A percentile compares a stretch with the other conserved stretches of the same genome.
Evolutionary conservation across 2,888 invertebrate genomes (phyloP).

Genomic region (Erebia aethiops): DNA sequence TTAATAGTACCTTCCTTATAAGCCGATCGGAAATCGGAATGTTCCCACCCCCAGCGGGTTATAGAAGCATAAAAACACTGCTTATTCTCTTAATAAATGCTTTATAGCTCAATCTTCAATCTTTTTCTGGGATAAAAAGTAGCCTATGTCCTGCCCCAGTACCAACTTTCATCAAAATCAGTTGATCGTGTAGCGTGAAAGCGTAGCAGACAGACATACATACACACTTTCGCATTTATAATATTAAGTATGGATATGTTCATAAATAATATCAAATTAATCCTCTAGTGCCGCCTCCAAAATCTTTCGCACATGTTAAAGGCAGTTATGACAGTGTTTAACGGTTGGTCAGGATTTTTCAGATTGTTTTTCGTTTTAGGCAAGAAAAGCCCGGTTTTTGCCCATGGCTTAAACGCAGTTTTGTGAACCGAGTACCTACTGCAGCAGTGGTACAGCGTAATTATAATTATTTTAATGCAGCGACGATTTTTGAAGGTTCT

Average conservation of each 20-base stretch:
- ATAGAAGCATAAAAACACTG: no score
- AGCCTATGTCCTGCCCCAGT: no score
- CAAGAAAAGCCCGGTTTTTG: constrained; percentile 40
- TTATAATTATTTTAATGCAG: constrained; percentile 29
- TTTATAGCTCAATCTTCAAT: no score
- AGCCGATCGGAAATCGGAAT: neutral
- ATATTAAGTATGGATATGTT: no score
- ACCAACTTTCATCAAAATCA: no score
- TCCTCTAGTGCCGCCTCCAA: constrained; percentile 32
- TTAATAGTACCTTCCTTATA: neutral
- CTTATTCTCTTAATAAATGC: no score
- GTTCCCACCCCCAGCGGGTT: no score
- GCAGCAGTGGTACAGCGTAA: constrained; percentile 6
- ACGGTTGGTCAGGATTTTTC: constrained; percentile 41
- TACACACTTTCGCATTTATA: no score
- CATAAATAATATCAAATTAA: neutral
- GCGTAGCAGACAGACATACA: no score
- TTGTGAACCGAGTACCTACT: constrained; percentile 28
- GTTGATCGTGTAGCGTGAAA: no score
- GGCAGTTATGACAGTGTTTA: constrained; percentile 43
- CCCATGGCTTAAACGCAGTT: constrained; percentile 25
- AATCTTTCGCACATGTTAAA: constrained; percentile 10
- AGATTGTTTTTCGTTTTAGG: constrained; percentile 44
- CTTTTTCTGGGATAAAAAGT: no score
- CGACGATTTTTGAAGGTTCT: constrained; percentile 14